Evolutionary conservation across 2,888 invertebrate species (phyloP), one percentile per base, ranked within the genome.

Genomic region (Spodoptera picta): DNA sequence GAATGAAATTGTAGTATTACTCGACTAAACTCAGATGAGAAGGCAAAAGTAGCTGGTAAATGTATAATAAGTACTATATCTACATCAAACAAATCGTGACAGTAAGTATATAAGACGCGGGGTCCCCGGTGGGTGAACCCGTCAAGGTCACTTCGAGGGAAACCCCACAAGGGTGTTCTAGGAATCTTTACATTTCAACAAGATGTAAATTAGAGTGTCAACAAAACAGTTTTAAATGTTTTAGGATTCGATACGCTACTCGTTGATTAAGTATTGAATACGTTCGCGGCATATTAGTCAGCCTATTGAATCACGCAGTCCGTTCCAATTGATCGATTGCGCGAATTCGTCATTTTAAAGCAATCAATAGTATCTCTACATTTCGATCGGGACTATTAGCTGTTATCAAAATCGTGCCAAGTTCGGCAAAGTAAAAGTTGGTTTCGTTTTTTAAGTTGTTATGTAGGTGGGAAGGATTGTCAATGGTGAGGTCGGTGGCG

Each of bases 71-170:
- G 44, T 76, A 61, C 60, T 53, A 61, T 77, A 83, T 73, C n/a
- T 44, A 67, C 79, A 77, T 77, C 73, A 78, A 76, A 78, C 79
- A 83, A 83, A 83, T 80, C 80, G 75, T 79, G 84, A 84, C 86
- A 87, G 83, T 86, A 83, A 86, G 85, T 87, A 87, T 74, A 85
- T 89, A 87, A 88, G 87, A 87, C 84, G 83, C 80, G 83, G 81
- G 84, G 85, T 82, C 80, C 86, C 84, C 83, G 83, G 85, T 84
- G 88, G 87, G 82, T 87, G 88, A 89, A 86, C 88, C 77, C 83
- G 80, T 85, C 88, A 90, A 88, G 90, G 90, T 86, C 88, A 87
- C 77, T 83, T 72, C 75, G 84, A 87, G 86, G 88, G 83, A 90
- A 88, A 65, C 87, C 87, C 84, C 78, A 76, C 82, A 82, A 83